Conservation (phyloP, 2,113 vertebrate species). For the Calidris pygmaea region DNA sequence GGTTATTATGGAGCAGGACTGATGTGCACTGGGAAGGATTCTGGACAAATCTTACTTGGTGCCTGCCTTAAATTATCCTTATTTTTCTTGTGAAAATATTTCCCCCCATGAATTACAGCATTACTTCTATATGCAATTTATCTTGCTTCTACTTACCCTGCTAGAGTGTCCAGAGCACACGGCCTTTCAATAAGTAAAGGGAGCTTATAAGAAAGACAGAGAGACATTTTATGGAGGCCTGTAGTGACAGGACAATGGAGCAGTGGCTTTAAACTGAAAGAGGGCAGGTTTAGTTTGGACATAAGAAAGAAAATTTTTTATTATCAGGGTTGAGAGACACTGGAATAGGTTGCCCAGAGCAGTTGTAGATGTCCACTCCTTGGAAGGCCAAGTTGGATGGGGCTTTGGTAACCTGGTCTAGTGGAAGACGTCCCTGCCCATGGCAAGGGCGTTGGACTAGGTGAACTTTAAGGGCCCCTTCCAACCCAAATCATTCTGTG, state of each 20-base stretch:
- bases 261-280: background rate
- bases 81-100: background rate
- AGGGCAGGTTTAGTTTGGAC: background rate
- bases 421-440: background rate
- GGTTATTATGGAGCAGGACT: background rate
- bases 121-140: background rate
- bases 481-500: background rate
- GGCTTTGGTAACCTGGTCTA: background rate
- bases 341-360: background rate
- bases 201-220: background rate
- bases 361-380: fast-evolving
- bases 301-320: background rate
- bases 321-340: background rate
- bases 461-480: background rate
- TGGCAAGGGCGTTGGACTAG: fast-evolving
- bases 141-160: background rate
- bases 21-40: background rate
- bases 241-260: background rate
- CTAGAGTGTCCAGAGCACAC: background rate
- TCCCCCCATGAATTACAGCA: background rate
- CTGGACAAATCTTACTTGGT: background rate
- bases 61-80: background rate
- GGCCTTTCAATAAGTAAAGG: background rate
- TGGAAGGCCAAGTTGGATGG: background rate
- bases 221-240: background rate